Base-by-base conservation (phyloP, 1,140 invertebrate species). In the Dryas iulia region DNA sequence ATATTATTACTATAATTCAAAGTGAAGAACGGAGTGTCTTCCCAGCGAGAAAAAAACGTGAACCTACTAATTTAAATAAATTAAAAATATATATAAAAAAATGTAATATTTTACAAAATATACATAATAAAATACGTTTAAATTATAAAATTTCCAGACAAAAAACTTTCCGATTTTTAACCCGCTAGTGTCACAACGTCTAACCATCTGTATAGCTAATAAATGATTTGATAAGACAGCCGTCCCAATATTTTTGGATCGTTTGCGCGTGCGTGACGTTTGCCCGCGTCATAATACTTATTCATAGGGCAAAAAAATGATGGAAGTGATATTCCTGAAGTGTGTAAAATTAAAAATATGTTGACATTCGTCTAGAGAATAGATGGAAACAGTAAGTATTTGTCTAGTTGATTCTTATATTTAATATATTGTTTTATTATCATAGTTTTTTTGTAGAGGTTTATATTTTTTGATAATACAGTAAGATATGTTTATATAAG, bases 201-300 rank as follows among this genome's bases (percentile, higher is more conserved):
- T 18, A 5, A 8, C 12, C 39, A 10, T 21, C 39, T 21, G 14
- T 47, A 47, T 47, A 1, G 7, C 8, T 78, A 77, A 74, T 78
- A 74, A 76, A 74, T 75, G 47, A 39, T 77, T 74, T 74, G 75
- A 80, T 83, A 81, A 78, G 78, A 79, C 82, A 79, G 76, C 81
- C 73, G 83, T 76, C 52, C 59, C 61, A 69, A 77, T 84, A 83
- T 84, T 86, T 86, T 79, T 76, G 78, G 78, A 76, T 57, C 72
- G 62, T 69, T 69, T 79, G 66, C 77, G 77, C 61, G 52, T 63
- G 47, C 59, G 73, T 79, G 75, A 81, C 71, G 73, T 56, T 52
- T 28, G 57, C 53, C n/a, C 59, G 67, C 69, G 72, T 71, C 68
- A 77, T 68, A 39, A 70, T 72, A 31, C 65, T 72, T 62, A 72